Evolutionary conservation across 2,888 invertebrate species (phyloP).

Genomic region (Melanargia galathea): DNA sequence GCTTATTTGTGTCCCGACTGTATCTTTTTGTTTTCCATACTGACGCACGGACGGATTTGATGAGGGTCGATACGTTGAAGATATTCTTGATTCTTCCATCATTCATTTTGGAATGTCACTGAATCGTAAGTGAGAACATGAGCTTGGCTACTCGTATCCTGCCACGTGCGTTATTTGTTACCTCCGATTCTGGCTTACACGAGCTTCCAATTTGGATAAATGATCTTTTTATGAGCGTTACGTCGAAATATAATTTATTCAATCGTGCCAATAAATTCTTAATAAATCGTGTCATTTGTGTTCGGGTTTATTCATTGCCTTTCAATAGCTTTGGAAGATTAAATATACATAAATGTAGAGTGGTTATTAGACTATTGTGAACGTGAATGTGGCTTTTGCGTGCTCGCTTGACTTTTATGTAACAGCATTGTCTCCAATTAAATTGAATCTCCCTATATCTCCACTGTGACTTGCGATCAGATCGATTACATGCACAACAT

Average conservation of each 20-base stretch:
- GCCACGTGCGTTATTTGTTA: slow-evolving; percentile 48
- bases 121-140: slow-evolving; percentile 57
- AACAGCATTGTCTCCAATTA: slow-evolving; percentile 54
- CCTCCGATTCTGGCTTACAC: slow-evolving; percentile 41
- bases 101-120: slow-evolving; percentile 58
- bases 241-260: slow-evolving; percentile 56
- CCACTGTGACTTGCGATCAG: slow-evolving; percentile 23
- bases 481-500: slow-evolving; percentile 12
- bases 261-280: slow-evolving; percentile 45
- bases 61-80: slow-evolving; percentile 61
- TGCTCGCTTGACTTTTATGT: slow-evolving; percentile 44
- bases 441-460: slow-evolving; percentile 41
- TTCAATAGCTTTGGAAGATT: slow-evolving; percentile 59
- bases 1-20: slow-evolving; percentile 40
- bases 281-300: slow-evolving; percentile 42
- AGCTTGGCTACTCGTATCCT: slow-evolving; percentile 47
- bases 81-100: slow-evolving; percentile 48
- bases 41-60: slow-evolving; percentile 56
- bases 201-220: slow-evolving; percentile 53
- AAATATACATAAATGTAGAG: slow-evolving; percentile 53
- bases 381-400: slow-evolving; percentile 29
- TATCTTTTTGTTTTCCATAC: slow-evolving; percentile 50
- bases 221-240: slow-evolving; percentile 47
- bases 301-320: slow-evolving; percentile 55
- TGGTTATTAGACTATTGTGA: not conserved